Evolutionary conservation across 2,797 vertebrate species (phyloP), one percentile per base, ranked within the genome.

Genomic region (Odontamblyopus rebecca): DNA sequence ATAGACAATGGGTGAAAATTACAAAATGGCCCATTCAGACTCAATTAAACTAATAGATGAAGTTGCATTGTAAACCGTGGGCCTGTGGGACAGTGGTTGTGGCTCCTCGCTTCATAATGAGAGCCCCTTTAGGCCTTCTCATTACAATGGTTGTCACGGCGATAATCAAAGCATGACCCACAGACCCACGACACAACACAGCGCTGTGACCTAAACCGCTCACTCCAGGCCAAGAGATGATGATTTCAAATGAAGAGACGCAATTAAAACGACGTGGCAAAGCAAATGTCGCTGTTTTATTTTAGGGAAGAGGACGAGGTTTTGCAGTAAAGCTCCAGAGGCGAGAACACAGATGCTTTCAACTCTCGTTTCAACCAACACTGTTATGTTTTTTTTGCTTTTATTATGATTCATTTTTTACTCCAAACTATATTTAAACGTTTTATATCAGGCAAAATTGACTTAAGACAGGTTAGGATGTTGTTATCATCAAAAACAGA

Each of bases 131-230:
- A 78, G 72, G 71, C 60, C 63, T 65, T 35, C 76, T 84, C 74
- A 84, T 81, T 87, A 87, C 77, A 70, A 68, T 66, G 78, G 70
- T 74, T 82, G 79, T 82, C 80, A 78, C 61, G 18, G 76, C 6
- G 3, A 57, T 69, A 76, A 82, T 76, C 69, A 60, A 73, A 76
- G 67, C 69, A 2, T 82, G 73, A 79, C 69, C 79, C 68, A 64
- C 80, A 78, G 69, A 82, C 51, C 51, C 35, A 53, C 48, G 84
- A 71, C 65, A 70, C 48, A 86, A 71, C 65, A 70, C 50, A 57
- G 51, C 35, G 68, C 74, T 76, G 62, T 9, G 63, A 72, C 74
- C 61, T 65, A 53, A 78, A 78, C 64, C 59, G 60, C 79, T 23
- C 53, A 82, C 68, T 73, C 29, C 64, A 57, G 68, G 70, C 69